phyloP scores from a whole-genome alignment of 2,797 vertebrate species.

The Chelon labrosus region DNA sequence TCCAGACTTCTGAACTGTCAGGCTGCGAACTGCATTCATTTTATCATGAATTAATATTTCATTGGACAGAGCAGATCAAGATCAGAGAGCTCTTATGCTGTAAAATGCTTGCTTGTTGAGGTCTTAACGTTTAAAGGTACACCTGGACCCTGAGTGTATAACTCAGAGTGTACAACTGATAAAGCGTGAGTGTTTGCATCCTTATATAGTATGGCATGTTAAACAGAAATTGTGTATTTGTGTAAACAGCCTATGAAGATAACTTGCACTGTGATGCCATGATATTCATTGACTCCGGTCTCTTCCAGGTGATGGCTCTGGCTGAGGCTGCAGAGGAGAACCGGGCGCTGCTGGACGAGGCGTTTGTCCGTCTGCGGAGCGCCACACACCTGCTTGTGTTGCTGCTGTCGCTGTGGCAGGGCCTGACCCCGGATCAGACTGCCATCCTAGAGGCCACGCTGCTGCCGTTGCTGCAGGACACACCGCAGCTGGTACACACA shows the following conservation, averaged over 20 bases:
- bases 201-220: background rate
- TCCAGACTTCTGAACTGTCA: background rate
- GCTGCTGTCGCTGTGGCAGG: conserved; percentile 92
- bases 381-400: conserved; percentile 92
- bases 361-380: conserved; percentile 89
- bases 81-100: background rate
- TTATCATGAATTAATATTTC: background rate
- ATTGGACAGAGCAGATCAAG: background rate
- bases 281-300: conserved; percentile 6
- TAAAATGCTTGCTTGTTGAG: too few relatives aligned
- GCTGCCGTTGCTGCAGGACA: conserved; percentile 92
- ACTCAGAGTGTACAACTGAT: too few relatives aligned
- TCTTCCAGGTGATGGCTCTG: conserved; percentile 90
- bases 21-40: background rate
- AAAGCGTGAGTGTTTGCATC: background rate
- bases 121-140: too few relatives aligned
- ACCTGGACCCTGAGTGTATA: too few relatives aligned
- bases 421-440: conserved; percentile 88
- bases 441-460: conserved; percentile 92
- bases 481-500: conserved; percentile 77
- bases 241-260: background rate
- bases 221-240: background rate
- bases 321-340: conserved; percentile 93
- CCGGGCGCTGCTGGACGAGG: conserved; percentile 86
- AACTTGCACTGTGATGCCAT: background rate